Evolutionary conservation across 2,797 vertebrate species (phyloP).

Genomic region (Varecia variegata): DNA sequence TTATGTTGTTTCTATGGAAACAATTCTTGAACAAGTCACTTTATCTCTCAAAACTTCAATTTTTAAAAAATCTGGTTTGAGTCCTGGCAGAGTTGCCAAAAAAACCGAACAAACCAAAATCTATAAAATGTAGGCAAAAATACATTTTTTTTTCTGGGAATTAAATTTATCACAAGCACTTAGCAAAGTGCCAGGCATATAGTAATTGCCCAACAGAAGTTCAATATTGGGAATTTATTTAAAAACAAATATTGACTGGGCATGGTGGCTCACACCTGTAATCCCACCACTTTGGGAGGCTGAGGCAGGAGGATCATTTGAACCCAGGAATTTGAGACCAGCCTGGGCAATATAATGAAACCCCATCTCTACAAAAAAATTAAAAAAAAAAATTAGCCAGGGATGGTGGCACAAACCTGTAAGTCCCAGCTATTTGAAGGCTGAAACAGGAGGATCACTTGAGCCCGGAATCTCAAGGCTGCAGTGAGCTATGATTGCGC

Average conservation of each 20-base stretch:
- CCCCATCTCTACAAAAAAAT: not conserved
- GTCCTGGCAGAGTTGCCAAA: not conserved
- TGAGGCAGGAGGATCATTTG: not conserved
- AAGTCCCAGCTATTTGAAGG: no score
- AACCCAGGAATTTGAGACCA: not conserved
- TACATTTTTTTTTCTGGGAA: not conserved
- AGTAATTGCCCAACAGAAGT: not conserved
- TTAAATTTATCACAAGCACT: conserved; percentile 11
- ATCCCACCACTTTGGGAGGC: not conserved
- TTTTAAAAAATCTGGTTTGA: not conserved
- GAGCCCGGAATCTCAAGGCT: not conserved
- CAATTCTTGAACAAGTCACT: not conserved
- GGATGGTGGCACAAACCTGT: no score
- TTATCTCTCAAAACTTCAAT: not conserved
- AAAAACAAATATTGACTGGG: not conserved
- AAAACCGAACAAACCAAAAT: not conserved
- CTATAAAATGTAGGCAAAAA: not conserved
- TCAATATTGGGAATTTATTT: conserved; percentile 4
- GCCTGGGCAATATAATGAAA: not conserved
- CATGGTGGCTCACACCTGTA: not conserved
- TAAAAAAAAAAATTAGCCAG: not conserved
- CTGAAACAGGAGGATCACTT: not conserved
- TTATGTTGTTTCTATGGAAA: not conserved
- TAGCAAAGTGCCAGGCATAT: not conserved
- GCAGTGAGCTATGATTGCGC: not conserved